A percentile compares a stretch with the other conserved stretches of the same genome.
Evolutionary conservation across 2,113 vertebrate genomes (phyloP).

Genomic region (Alligator sinensis): DNA sequence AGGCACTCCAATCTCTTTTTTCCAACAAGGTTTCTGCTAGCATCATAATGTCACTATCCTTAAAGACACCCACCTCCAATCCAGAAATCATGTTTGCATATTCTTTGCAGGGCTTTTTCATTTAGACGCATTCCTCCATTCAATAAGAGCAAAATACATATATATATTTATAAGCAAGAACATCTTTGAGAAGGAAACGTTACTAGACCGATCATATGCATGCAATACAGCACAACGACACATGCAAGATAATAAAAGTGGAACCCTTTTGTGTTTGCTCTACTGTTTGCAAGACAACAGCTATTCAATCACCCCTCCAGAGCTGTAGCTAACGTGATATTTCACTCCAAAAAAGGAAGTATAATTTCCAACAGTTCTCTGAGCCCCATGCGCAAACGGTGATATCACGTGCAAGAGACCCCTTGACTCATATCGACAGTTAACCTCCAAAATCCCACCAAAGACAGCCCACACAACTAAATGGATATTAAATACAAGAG

Average conservation of each 20-base stretch:
- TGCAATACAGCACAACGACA: neutral
- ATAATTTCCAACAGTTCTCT: neutral
- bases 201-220: rapidly evolving
- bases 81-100: neutral
- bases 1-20: neutral
- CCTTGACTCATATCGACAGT: neutral
- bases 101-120: rapidly evolving
- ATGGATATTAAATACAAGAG: rapidly evolving
- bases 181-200: neutral
- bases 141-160: rapidly evolving
- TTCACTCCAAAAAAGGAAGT: neutral
- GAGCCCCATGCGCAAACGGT: neutral
- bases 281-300: neutral
- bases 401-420: neutral
- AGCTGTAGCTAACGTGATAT: neutral
- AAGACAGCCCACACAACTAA: neutral
- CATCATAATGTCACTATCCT: neutral
- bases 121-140: neutral
- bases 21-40: neutral
- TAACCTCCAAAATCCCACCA: neutral
- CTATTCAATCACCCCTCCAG: neutral
- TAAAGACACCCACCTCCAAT: rapidly evolving
- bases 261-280: neutral
- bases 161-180: rapidly evolving
- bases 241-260: too few species aligned